Evolutionary conservation across 2,113 vertebrate species (phyloP), one percentile per base, ranked within the genome.

Genomic region (Malaclemys terrapin): DNA sequence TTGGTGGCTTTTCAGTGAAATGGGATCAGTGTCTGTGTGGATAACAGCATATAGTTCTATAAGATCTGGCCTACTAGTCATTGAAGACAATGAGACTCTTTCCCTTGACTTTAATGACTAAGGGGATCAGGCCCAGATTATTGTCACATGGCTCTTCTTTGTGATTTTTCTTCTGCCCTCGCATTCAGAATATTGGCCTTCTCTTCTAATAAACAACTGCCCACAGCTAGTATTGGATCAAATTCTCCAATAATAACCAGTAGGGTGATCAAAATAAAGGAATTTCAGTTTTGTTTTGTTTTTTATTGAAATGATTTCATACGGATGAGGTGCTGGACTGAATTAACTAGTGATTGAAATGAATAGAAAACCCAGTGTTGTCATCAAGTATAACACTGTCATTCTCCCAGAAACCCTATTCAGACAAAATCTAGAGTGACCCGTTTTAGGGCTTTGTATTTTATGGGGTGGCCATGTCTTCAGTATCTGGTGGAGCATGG

Each of bases 331-430:
- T 24, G n/a, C n/a, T 84, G 80, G 24, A 50, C 45, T 0, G 2
- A 57, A 29, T 50, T 87, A 29, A 79, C 35, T 42, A 11, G 57
- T 87, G 53, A 83, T 42, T 2, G 0, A 42, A 84, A 14, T 24
- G n/a, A 49, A 72, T 1, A 10, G 45, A 75, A 52, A 84, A 8
- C 0, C 0, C 10, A 19, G 38, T 49, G 79, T 57, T 3, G 27
- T 57, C 35, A 29, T 31, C 50, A 45, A 57, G 59, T 62, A 62
- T 31, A 62, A 62, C 13, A 31, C 5, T 62, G 29, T 14, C 53
- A 54, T 54, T 13, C 29, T 62, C 29, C 59, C 59, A 62, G 27
- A 31, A 31, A 11, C 12, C 29, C 27, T 62, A 14, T 62, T 31
- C 13, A 62, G 59, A 31, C 59, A 62, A 57, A 57, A 27, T 59